Base-by-base conservation (phyloP, 2,797 vertebrate genomes). In the Alectoris magna region DNA sequence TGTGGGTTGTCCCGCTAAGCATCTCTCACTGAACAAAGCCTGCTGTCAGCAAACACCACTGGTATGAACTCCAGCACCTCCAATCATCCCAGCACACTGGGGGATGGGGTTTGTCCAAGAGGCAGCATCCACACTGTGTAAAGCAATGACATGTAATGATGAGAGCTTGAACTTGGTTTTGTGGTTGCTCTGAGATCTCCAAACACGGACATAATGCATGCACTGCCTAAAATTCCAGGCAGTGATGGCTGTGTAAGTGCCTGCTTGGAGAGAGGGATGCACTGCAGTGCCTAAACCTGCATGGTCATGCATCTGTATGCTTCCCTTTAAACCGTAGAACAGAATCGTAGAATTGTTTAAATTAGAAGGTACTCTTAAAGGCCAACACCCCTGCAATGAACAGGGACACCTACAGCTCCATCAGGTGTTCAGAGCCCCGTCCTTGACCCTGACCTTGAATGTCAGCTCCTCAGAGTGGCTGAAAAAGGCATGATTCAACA, bases 21-120 rank as follows among this genome's bases (percentile, higher is more conserved):
- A 84, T 66, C 88, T 93, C 88, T 96, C 44, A 6, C 26, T 0
- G 21, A 88, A 83, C 92, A 92, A 90, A 95, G 91, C 53, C 77
- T 26, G 89, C 92, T 95, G 94, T 94, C 94, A 95, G 87, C 93
- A 70, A 7, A n/a, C 80, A 56, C 14, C 71, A 71, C 72, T 51
- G 15, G 27, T 38, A 6, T 36, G 36, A 63, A 43, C 63, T 60
- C 75, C 88, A 87, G 78, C 27, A 0, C 64, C 64, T 44, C 72
- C 69, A 51, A 84, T 8, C 43, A 89, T 44, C 63, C 87, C 92
- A 68, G 66, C 23, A 14, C 11, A 7, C 11, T 1, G 39, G 11
- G 21, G 31, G 16, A 84, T 26, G 41, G 17, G 53, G 2, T 5
- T 77, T 31, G 15, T 63, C 59, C 7, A 31, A 48, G 19, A 83